These are phyloP conservation scores for Geodia barretti DNA, from an alignment of 37 sponge, comb jelly and placozoan species.

Conservation along the genomic window DNA sequence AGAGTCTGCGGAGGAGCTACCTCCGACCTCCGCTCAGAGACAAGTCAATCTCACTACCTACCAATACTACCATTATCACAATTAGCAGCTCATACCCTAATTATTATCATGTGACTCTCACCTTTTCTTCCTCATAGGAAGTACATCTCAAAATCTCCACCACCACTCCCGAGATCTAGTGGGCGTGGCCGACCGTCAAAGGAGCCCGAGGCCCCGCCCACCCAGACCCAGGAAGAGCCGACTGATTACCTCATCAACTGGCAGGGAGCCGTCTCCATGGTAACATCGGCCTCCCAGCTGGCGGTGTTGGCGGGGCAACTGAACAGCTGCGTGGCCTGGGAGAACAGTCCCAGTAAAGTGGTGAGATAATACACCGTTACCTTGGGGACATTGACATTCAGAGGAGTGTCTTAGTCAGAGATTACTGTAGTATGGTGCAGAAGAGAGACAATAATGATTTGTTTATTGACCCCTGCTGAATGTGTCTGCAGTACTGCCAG, in stretches of 20 bases:
- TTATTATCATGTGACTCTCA: not conserved
- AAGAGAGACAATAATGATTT: too few relatives aligned
- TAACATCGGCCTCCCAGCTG: conserved; percentile 81
- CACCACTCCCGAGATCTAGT: not conserved
- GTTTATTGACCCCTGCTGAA: conserved; percentile 1
- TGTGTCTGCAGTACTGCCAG: conserved; percentile 72
- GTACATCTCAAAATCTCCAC: not conserved
- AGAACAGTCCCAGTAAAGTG: conserved; percentile 89
- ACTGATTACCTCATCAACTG: conserved; percentile 41
- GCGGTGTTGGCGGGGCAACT: conserved; percentile 75
- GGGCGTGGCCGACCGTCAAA: conserved; percentile 8
- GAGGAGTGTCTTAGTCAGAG: too few relatives aligned
- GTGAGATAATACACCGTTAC: conserved; percentile 56
- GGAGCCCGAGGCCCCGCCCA: not conserved
- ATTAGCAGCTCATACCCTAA: too few relatives aligned
- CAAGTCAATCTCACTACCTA: conserved; percentile 15
- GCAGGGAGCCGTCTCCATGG: conserved; percentile 65
- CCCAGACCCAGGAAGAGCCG: not conserved
- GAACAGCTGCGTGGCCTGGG: conserved; percentile 85
- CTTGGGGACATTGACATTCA: too few relatives aligned
- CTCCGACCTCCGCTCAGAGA: conserved; percentile 90
- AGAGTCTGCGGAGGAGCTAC: conserved; percentile 52
- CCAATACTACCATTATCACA: not conserved
- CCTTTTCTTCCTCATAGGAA: not conserved
- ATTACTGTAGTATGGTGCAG: not conserved